These are phyloP conservation scores for Sebastes trivittatus DNA, from an alignment of 2,797 vertebrate genomes.

Conservation along the genomic window DNA sequence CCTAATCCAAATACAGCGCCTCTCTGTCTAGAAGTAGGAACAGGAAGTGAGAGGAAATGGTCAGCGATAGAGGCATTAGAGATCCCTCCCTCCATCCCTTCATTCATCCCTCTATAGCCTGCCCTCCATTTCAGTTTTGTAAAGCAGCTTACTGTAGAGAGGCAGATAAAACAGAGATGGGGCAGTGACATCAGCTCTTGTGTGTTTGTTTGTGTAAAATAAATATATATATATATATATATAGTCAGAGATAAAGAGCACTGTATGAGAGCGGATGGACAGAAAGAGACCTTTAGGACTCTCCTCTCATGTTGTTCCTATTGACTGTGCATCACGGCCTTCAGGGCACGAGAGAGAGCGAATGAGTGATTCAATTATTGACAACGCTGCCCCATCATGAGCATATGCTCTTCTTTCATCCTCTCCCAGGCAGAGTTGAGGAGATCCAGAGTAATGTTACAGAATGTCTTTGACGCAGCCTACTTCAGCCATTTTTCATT, in stretches of 20 bases:
- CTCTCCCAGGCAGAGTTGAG: slow-evolving; percentile 15
- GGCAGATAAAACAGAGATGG: neutral
- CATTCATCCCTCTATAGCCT: slow-evolving; percentile 4
- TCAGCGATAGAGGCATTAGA: slow-evolving; percentile 1
- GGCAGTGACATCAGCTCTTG: slow-evolving; percentile 1
- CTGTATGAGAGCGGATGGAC: neutral
- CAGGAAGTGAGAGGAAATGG: neutral
- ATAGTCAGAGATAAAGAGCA: slow-evolving; percentile 1
- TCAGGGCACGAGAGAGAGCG: slow-evolving; percentile 41
- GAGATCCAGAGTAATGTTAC: slow-evolving; percentile 7
- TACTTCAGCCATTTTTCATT: neutral
- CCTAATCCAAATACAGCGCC: neutral
- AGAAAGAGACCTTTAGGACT: slow-evolving; percentile 4
- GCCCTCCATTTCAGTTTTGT: slow-evolving; percentile 24
- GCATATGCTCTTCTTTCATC: slow-evolving; percentile 65
- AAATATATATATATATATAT: slow-evolving; percentile 5
- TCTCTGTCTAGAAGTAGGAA: neutral
- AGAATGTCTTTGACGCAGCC: neutral
- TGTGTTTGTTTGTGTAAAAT: slow-evolving; percentile 19
- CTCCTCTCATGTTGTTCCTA: slow-evolving; percentile 41
- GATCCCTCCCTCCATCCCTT: neutral
- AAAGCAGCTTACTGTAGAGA: slow-evolving; percentile 51
- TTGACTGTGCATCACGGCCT: slow-evolving; percentile 50
- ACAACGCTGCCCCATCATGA: slow-evolving; percentile 51
- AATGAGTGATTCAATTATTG: slow-evolving; percentile 74